Evolutionary conservation across 2,888 invertebrate genomes (phyloP), one percentile per base, ranked within the genome.

Genomic region (Cynaeus angustus): DNA sequence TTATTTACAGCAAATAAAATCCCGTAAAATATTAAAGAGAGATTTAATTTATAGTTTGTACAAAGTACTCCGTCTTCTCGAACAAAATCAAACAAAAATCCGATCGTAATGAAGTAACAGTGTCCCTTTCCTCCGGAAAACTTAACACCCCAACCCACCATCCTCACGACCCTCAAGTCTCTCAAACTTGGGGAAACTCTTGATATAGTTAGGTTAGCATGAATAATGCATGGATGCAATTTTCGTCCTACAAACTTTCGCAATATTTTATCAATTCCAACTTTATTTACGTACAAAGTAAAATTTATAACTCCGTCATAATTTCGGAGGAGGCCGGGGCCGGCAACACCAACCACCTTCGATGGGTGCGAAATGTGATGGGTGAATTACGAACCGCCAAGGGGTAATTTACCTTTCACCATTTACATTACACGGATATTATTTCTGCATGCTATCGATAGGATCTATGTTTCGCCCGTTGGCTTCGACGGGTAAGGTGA

Each of bases 261-360:
- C 85, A 84, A 86, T 86, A 86, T 85, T 86, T 86, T 86, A 86
- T 85, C 86, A 86, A 86, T 86, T 86, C 85, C 83, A 84, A 85
- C 85, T 86, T 86, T 86, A 86, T 86, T 86, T 86, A 85, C 85
- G 86, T 85, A 85, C 85, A 85, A 86, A 85, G 85, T 85, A 83
- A 83, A 86, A 85, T 85, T 85, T 85, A 85, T 85, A 85, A 85
- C 84, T 82, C 81, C 80, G 83, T 83, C 84, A 83, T 85, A 84
- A 84, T 84, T 83, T 81, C 61, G 61, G 26, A 21, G 43, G 28
- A 26, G 41, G 21, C 26, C 9, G 16, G 61, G 16, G 61, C 9
- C 33, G 46, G 41, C 56, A 7, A 43, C 48, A 28, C 28, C 48
- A 28, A 45, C 59, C 59, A 46, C 45, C 45, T 59, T 59, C 59